Conservation (phyloP, 2,113 vertebrate genomes). For the Podocnemis expansa region DNA sequence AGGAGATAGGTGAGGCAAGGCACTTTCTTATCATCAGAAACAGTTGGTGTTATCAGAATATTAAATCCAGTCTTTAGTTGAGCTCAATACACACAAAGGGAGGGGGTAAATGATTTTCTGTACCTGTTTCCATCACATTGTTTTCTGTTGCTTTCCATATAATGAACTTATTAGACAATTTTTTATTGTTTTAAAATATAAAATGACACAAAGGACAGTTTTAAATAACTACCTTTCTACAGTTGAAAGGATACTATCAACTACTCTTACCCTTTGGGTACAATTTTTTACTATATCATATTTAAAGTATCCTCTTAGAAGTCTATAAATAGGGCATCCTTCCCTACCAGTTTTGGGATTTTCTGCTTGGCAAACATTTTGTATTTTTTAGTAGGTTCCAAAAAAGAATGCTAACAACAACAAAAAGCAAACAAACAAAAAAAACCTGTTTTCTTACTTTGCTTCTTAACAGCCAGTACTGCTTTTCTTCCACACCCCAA, state of each 20-base stretch:
- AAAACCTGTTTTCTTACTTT: rapidly evolving
- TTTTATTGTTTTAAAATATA: neutral
- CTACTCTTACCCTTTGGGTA: neutral
- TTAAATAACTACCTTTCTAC: neutral
- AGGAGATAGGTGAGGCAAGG: neutral
- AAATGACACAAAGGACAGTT: neutral
- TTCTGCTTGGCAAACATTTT: neutral
- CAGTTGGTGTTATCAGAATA: neutral
- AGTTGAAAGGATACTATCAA: neutral
- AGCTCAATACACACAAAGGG: neutral
- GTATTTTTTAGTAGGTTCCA: neutral
- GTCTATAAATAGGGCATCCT: neutral
- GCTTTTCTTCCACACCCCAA: neutral
- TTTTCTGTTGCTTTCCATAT: neutral
- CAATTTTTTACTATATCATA: neutral
- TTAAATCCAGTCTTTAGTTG: neutral
- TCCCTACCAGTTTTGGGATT: neutral
- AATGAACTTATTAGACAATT: neutral
- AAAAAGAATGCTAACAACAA: neutral
- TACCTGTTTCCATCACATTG: neutral
- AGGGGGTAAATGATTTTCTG: neutral
- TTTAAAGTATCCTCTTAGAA: neutral
- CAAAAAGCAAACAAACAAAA: no score
- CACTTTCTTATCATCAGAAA: neutral
- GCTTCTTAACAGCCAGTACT: rapidly evolving